Conservation (phyloP, 2,797 vertebrate genomes). For the Salmo trutta region DNA sequence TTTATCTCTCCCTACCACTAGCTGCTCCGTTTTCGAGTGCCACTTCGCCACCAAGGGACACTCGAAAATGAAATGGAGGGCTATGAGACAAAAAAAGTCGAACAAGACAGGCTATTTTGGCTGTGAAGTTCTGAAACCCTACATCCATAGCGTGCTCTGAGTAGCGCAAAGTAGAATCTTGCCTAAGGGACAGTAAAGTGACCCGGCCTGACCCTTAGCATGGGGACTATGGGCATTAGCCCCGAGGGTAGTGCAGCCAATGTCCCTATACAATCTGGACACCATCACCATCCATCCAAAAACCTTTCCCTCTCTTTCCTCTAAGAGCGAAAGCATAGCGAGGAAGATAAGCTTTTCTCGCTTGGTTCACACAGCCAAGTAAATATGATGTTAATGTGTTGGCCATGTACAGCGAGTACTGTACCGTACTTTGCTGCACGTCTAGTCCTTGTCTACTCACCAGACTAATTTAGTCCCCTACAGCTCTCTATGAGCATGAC, state of each 20-base stretch:
- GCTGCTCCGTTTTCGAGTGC: too few relatives aligned
- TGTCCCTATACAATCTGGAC: conserved; percentile 19
- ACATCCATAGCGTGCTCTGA: not conserved
- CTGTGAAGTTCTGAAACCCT: not conserved
- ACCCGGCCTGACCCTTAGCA: conserved; percentile 33
- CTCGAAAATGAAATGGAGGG: too few relatives aligned
- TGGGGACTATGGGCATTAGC: conserved; percentile 9
- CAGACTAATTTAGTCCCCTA: not conserved
- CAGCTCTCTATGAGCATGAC: not conserved
- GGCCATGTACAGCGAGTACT: not conserved
- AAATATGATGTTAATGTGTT: not conserved
- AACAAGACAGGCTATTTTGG: not conserved
- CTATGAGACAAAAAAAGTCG: not conserved
- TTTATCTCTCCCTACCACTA: too few relatives aligned
- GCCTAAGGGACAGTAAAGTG: conserved; percentile 30
- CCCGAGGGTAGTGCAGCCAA: conserved; percentile 34
- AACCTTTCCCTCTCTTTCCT: not conserved
- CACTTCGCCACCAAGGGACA: too few relatives aligned
- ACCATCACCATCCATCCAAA: conserved; percentile 22
- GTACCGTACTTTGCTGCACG: too few relatives aligned
- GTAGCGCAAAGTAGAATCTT: conserved; percentile 9
- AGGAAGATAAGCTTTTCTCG: conserved; percentile 1
- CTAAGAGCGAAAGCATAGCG: conserved; percentile 7
- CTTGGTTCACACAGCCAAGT: not conserved
- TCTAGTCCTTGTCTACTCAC: not conserved